phyloP scores from a whole-genome alignment of 2,888 invertebrate genomes.

The Asteroscopus sphinx region DNA sequence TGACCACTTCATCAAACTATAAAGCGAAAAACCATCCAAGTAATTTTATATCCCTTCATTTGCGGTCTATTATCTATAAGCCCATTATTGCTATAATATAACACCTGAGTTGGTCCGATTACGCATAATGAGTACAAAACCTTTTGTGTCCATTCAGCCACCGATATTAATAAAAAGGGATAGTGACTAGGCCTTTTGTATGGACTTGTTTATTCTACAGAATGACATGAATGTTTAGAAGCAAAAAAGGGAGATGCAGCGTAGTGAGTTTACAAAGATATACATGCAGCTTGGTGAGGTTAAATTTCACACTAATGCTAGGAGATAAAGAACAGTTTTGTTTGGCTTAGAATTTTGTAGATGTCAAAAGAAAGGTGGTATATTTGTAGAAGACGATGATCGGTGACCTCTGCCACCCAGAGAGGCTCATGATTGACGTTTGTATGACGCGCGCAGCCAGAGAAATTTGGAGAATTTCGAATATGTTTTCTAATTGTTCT shows the following conservation, averaged over 20 bases:
- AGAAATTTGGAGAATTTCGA: constrained; percentile 80
- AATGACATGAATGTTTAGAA: constrained; percentile 83
- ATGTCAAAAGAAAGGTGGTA: constrained; percentile 48
- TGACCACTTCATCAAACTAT: constrained; percentile 24
- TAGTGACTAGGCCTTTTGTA: constrained; percentile 81
- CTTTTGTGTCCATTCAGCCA: constrained; percentile 85
- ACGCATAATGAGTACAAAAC: constrained; percentile 83
- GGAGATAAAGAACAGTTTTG: constrained; percentile 59
- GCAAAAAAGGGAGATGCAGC: constrained; percentile 81
- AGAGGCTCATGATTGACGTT: constrained; percentile 86
- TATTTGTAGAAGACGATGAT: constrained; percentile 76
- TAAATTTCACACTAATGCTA: constrained; percentile 54
- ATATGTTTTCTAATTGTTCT: constrained; percentile 68
- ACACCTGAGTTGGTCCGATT: constrained; percentile 86
- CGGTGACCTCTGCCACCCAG: constrained; percentile 84
- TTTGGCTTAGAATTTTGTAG: constrained; percentile 40
- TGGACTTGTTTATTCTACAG: constrained; percentile 82
- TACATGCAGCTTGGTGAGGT: constrained; percentile 51
- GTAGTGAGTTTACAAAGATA: constrained; percentile 62
- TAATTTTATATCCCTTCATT: constrained; percentile 61
- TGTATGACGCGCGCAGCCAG: constrained; percentile 80
- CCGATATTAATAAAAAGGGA: constrained; percentile 87
- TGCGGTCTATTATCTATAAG: constrained; percentile 69
- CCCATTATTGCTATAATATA: constrained; percentile 83
- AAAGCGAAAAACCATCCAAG: constrained; percentile 38